A percentile compares a stretch with the other conserved stretches of the same genome.
Conservation (phyloP, 1,140 invertebrate species). For the Saccostrea glomerata region DNA sequence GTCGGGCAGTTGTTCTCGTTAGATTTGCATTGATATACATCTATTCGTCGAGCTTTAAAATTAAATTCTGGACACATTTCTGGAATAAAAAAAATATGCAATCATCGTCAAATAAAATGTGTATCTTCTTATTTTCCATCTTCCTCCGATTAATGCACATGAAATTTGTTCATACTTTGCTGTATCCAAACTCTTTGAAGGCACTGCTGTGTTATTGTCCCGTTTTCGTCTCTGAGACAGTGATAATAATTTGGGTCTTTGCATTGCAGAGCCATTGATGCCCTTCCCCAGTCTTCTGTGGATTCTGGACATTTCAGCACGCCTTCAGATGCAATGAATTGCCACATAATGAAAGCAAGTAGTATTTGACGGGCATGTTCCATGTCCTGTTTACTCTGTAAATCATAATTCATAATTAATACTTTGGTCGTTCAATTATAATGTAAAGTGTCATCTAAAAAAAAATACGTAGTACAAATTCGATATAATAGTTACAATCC, state of each 20-base stretch:
- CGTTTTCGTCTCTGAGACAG: not conserved
- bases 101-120: too few species aligned
- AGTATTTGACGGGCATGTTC: not conserved
- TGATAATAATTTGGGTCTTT: not conserved
- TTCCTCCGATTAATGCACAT: too few species aligned
- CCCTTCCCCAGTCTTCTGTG: not conserved
- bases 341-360: not conserved
- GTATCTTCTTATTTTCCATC: too few species aligned
- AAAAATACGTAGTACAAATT: too few species aligned
- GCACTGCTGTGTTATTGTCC: not conserved
- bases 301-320: not conserved
- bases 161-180: not conserved
- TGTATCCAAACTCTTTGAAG: not conserved
- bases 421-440: too few species aligned
- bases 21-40: not conserved
- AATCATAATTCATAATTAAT: too few species aligned
- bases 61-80: constrained; percentile 29
- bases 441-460: too few species aligned
- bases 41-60: not conserved
- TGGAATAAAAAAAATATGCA: not conserved
- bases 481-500: too few species aligned
- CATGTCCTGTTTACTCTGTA: not conserved
- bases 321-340: not conserved
- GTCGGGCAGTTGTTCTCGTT: not conserved
- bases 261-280: not conserved